Percentiles rank a stretch among this genome's conserved stretches.
These are phyloP conservation scores for Asbolus verrucosus DNA, from an alignment of 1,140 invertebrate species.

Conservation along the genomic window DNA sequence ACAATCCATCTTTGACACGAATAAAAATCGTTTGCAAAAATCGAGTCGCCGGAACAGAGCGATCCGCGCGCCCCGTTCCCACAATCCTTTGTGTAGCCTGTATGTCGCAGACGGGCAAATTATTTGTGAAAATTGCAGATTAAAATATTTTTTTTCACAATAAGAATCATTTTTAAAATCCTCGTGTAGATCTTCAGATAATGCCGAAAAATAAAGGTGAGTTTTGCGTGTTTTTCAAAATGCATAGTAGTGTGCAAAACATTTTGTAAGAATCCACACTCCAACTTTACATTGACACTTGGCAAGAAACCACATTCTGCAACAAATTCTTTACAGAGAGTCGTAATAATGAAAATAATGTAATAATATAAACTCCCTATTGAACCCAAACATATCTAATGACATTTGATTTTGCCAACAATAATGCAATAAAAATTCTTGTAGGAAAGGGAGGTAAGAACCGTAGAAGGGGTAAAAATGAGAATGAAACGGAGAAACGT, in stretches of 20 bases:
- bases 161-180: neutral
- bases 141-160: neutral
- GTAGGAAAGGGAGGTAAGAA: constrained; percentile 99
- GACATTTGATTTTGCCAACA: constrained; percentile 2
- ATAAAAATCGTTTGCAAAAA: constrained; percentile 58
- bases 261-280: no score
- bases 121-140: constrained; percentile 14
- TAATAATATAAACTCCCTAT: no score
- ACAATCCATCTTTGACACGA: constrained; percentile 65
- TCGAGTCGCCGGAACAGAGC: constrained; percentile 48
- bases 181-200: no score
- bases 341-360: no score
- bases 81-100: constrained; percentile 44
- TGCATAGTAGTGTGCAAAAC: no score
- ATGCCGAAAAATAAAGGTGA: constrained; percentile 65
- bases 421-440: constrained; percentile 41
- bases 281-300: neutral
- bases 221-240: no score
- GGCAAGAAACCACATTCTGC: neutral
- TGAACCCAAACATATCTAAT: neutral
- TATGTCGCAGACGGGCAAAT: constrained; percentile 21
- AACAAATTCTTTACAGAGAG: no score
- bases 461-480: constrained; percentile 98
- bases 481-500: constrained; percentile 99
- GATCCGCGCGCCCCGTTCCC: constrained; percentile 45